These are phyloP conservation scores for Electrona antarctica DNA, from an alignment of 2,113 vertebrate species.

Conservation along the genomic window DNA sequence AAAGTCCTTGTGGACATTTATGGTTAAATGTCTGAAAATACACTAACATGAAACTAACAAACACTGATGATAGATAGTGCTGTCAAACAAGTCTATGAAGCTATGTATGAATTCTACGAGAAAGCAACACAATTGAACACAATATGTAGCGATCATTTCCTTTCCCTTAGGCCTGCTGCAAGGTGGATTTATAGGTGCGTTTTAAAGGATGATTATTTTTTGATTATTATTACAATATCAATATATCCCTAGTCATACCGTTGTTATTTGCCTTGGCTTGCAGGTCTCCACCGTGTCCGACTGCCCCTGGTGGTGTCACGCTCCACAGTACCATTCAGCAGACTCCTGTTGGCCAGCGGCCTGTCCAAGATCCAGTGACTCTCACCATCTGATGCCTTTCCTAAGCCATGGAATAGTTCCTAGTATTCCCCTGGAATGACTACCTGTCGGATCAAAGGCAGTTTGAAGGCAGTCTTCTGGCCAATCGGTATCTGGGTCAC, in stretches of 20 bases:
- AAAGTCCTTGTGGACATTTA: too few relatives aligned
- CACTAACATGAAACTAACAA: too few relatives aligned
- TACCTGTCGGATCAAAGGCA: conserved; percentile 37
- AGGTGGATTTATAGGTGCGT: too few relatives aligned
- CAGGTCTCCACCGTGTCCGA: conserved; percentile 90
- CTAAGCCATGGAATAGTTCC: conserved; percentile 7
- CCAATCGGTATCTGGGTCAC: conserved; percentile 7
- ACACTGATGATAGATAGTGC: too few relatives aligned
- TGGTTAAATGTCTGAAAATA: too few relatives aligned
- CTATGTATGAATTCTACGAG: too few relatives aligned
- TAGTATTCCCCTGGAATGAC: conserved; percentile 17
- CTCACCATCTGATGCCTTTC: not conserved
- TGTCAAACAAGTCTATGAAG: too few relatives aligned
- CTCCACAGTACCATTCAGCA: conserved; percentile 75
- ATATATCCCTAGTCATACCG: conserved; percentile 3
- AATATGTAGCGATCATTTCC: too few relatives aligned
- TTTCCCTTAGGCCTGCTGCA: too few relatives aligned
- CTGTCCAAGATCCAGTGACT: conserved; percentile 81
- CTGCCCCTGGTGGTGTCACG: conserved; percentile 84
- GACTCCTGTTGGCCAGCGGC: conserved; percentile 78
- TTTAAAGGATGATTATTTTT: too few relatives aligned
- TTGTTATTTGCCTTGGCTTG: conserved; percentile 7
- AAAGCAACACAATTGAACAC: too few relatives aligned
- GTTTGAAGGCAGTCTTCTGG: conserved; percentile 19
- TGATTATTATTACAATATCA: too few relatives aligned